Base-by-base conservation (phyloP, 2,113 vertebrate species). In the Nycticorax nycticorax region DNA sequence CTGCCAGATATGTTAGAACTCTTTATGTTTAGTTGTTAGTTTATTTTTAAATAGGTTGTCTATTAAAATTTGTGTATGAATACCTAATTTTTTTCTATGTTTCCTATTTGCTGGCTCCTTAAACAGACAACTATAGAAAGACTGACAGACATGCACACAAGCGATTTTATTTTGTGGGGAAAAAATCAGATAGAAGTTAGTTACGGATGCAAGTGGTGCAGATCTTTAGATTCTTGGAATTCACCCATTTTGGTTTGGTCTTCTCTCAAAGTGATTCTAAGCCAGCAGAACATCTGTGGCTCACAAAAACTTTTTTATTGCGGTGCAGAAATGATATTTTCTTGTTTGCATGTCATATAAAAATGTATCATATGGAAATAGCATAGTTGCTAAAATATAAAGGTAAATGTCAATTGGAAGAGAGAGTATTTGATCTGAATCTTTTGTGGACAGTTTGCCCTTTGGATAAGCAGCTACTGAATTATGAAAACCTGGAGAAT, bases 391-490 rank as follows among this genome's bases (percentile, higher is more conserved):
- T 73, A 64, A 88, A 87, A 80, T 71, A 85, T 50, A 76, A 96
- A 97, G 48, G 55, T 78, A 96, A 93, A 93, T 75, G 96, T 93
- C 96, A 96, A 30, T 81, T 89, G 82, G 66, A 92, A 94, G 24
- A 60, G 63, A 82, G 32, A 82, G 75, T 53, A 93, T 79, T 96
- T 94, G 62, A 82, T 93, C 76, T 92, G 82, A 94, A 95, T 95
- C 68, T 89, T 82, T 33, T 48, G 23, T 95, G 60, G 86, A 96
- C 37, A 91, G 50, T 81, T 96, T 93, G 93, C 82, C 63, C 96
- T 92, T 89, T 94, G 45, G 87, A 77, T 41, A 93, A 82, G 75
- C 66, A 90, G 56, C 77, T 76, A 33, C 27, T 72, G 5, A 91
- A 87, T 88, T 95, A 83, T 41, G 68, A 94, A 89, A 81, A 92